phyloP scores from a whole-genome alignment of 2,113 vertebrate genomes.

The Tupaia chinensis region DNA sequence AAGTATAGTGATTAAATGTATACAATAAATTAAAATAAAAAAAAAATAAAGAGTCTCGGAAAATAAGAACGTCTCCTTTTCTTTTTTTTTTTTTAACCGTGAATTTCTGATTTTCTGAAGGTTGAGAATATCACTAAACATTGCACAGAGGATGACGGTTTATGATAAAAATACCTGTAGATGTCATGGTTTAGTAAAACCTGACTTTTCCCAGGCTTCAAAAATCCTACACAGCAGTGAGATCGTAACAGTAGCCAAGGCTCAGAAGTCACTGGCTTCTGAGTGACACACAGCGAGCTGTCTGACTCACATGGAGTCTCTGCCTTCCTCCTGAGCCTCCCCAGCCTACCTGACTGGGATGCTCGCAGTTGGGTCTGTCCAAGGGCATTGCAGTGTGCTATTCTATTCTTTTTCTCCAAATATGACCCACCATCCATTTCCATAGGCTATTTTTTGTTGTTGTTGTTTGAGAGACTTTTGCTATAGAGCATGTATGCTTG shows the following conservation, averaged over 20 bases:
- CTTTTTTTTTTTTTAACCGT: background rate
- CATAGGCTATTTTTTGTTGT: too few species aligned
- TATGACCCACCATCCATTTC: background rate
- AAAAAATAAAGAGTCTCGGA: too few species aligned
- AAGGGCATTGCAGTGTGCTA: background rate
- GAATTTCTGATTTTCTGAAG: background rate
- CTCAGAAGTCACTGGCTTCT: background rate
- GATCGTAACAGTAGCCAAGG: background rate
- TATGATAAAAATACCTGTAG: too few species aligned
- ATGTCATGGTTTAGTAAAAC: background rate
- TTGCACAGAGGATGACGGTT: background rate
- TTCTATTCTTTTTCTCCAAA: background rate
- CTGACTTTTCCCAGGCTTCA: background rate
- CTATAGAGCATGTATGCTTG: too few species aligned
- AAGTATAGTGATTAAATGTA: too few species aligned
- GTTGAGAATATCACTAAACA: background rate
- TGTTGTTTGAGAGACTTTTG: too few species aligned
- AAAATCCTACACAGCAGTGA: background rate
- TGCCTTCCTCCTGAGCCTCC: background rate
- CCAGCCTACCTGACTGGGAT: background rate
- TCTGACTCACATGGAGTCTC: background rate
- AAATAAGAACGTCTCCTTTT: too few species aligned
- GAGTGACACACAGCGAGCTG: too few species aligned
- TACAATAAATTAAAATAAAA: too few species aligned
- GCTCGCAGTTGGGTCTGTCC: background rate